Conservation (phyloP, 2,888 invertebrate species). For the Melolontha melolontha region DNA sequence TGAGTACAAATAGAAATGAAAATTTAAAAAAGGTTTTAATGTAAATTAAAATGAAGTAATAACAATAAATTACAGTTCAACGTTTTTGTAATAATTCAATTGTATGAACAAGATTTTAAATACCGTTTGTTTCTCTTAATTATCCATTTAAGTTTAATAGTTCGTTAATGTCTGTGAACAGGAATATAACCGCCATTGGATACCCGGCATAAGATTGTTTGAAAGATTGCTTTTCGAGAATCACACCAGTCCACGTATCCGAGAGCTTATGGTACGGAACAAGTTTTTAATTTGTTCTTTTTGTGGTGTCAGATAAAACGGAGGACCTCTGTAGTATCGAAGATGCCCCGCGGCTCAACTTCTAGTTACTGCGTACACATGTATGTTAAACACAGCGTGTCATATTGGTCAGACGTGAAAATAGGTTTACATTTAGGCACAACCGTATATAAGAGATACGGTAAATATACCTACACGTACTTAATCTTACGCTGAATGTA, state of each 20-base stretch:
- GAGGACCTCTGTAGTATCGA: conserved; percentile 39
- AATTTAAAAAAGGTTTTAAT: no score
- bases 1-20: no score
- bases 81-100: conserved; percentile 25
- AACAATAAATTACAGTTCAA: conserved; percentile 24
- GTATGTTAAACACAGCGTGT: conserved; percentile 38
- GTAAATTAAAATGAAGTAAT: conserved; percentile 3
- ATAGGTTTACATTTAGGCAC: conserved; percentile 39
- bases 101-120: conserved; percentile 16
- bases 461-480: conserved; percentile 18
- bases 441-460: conserved; percentile 13
- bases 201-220: conserved; percentile 42
- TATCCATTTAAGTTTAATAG: conserved; percentile 32
- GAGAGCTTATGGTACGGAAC: conserved; percentile 42
- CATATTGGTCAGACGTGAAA: conserved; percentile 43
- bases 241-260: conserved; percentile 41
- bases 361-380: conserved; percentile 36
- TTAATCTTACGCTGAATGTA: conserved; percentile 38
- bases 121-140: conserved; percentile 33
- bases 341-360: conserved; percentile 42
- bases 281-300: conserved; percentile 46
- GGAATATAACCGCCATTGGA: conserved; percentile 37
- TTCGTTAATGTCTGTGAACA: conserved; percentile 31
- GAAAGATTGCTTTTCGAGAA: conserved; percentile 43
- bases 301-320: conserved; percentile 43